Base-by-base conservation (phyloP, 2,888 invertebrate genomes). In the Acleris sparsana region DNA sequence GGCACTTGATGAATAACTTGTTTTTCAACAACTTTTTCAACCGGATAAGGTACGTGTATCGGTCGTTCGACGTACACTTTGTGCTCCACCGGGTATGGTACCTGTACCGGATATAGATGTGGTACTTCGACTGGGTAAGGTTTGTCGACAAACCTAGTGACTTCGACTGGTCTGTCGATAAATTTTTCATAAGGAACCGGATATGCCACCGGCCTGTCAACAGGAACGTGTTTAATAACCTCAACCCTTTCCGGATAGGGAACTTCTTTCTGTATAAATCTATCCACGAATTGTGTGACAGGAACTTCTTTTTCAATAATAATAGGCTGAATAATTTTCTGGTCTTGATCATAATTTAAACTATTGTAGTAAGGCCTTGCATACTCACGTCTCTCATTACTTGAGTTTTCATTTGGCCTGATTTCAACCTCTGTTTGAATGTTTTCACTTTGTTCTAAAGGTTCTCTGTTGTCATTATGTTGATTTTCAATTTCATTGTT, bases 71-170 rank as follows among this genome's bases (percentile, higher is more conserved):
- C 87, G 67, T 93, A 94, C 0, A 94, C 88, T 64, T 90, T 89
- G 56, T 90, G 89, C 73, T 93, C 88, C 5, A 93, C 87, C 0
- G 93, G 92, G 74, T 90, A 92, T 7, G 93, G 93, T 1, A 93
- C 87, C 71, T 90, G 84, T 5, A 91, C 67, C 7, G 72, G 72
- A 18, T 75, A 80, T 69, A 72, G 81, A 62, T 83, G 80, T 0
- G 88, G 84, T 5, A 92, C 92, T 62, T 94, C 93, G 16, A 94
- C 93, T 0, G 94, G 94, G 69, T 94, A 92, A 0, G 94, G 94
- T 67, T 95, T 94, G 70, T 95, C 93, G 0, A 94, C 87, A 68
- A 90, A 89, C 73, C 81, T 87, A 1, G 92, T 90, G 0, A 93
- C 85, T 79, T 93, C 91, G 1, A 92, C 82, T 1, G 94, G 94